A percentile compares a stretch with the other conserved stretches of the same genome.
Conservation (phyloP, 2,888 invertebrate species). For the Ennomos erosarius region DNA sequence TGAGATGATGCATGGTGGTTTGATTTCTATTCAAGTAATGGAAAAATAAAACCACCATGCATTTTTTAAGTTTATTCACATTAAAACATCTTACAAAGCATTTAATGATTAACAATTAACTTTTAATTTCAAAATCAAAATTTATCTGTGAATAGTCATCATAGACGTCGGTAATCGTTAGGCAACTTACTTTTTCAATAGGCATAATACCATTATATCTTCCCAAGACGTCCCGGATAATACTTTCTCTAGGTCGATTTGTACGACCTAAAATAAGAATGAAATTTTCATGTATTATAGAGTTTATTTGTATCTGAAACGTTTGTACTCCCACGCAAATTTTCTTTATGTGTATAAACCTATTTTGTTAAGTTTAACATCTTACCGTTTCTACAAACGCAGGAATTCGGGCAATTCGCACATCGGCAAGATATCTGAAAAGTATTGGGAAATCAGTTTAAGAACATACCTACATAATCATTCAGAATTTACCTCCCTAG, state of each 20-base stretch:
- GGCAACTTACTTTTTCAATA: conserved; percentile 67
- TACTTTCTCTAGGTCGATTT: conserved; percentile 56
- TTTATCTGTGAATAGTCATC: conserved; percentile 12
- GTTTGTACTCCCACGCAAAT: conserved; percentile 66
- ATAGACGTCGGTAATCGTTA: conserved; percentile 48
- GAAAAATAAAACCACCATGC: conserved; percentile 63
- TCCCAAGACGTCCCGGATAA: conserved; percentile 72
- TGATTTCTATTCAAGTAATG: conserved; percentile 28
- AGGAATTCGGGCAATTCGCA: conserved; percentile 40
- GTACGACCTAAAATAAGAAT: conserved; percentile 64
- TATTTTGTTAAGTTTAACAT: conserved; percentile 11
- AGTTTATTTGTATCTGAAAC: conserved; percentile 5
- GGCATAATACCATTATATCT: conserved; percentile 56
- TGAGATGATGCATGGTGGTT: conserved; percentile 51
- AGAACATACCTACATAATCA: background rate
- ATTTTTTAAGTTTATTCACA: conserved; percentile 44
- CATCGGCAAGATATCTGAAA: conserved; percentile 53
- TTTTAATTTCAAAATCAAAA: background rate
- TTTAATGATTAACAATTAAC: background rate
- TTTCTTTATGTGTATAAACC: conserved; percentile 20
- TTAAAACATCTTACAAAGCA: conserved; percentile 16
- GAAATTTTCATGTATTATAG: conserved; percentile 1
- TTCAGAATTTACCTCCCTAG: too few species aligned
- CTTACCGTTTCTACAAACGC: conserved; percentile 57
- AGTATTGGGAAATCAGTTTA: conserved; percentile 6